Evolutionary conservation across 2,888 invertebrate genomes (phyloP).

Genomic region (Rhingia campestris): DNA sequence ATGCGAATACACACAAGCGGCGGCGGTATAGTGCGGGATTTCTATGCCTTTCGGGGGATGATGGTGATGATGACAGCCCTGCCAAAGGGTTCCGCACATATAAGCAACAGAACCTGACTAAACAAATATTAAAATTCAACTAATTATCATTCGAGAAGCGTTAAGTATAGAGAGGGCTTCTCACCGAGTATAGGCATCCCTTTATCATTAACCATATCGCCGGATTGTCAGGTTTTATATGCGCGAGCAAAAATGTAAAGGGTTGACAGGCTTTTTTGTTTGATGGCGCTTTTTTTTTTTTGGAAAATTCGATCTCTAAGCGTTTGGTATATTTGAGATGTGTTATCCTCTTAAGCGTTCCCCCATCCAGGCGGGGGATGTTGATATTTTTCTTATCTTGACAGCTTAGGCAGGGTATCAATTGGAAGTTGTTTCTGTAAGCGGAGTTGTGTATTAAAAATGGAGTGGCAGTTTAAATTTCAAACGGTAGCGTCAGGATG

Average conservation of each 20-base stretch:
- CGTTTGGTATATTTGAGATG: slow-evolving; percentile 49
- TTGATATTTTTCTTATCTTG: slow-evolving; percentile 43
- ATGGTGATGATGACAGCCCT: slow-evolving; percentile 45
- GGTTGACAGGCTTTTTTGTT: too few species aligned
- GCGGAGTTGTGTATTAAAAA: slow-evolving; percentile 25
- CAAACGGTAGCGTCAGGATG: background rate
- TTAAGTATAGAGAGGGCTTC: slow-evolving; percentile 43
- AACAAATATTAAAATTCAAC: slow-evolving; percentile 71
- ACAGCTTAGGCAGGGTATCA: slow-evolving; percentile 8
- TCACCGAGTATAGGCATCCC: slow-evolving; percentile 14
- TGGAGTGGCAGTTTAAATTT: slow-evolving; percentile 21
- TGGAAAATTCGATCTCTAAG: slow-evolving; percentile 40
- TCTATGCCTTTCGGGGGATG: slow-evolving; percentile 41
- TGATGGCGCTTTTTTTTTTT: slow-evolving; percentile 37
- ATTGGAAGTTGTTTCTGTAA: slow-evolving; percentile 9
- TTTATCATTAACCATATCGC: slow-evolving; percentile 39
- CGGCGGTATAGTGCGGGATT: slow-evolving; percentile 32
- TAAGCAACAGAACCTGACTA: slow-evolving; percentile 48
- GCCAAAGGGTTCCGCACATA: slow-evolving; percentile 17
- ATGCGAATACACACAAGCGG: slow-evolving; percentile 62
- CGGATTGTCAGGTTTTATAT: slow-evolving; percentile 26
- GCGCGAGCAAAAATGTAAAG: background rate
- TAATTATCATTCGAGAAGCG: slow-evolving; percentile 67
- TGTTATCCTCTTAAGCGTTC: background rate
- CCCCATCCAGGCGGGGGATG: slow-evolving; percentile 3